Percentiles rank a stretch among this genome's conserved stretches.
Evolutionary conservation across 2,888 invertebrate species (phyloP).

Genomic region (Amphipyra tragopoginis): DNA sequence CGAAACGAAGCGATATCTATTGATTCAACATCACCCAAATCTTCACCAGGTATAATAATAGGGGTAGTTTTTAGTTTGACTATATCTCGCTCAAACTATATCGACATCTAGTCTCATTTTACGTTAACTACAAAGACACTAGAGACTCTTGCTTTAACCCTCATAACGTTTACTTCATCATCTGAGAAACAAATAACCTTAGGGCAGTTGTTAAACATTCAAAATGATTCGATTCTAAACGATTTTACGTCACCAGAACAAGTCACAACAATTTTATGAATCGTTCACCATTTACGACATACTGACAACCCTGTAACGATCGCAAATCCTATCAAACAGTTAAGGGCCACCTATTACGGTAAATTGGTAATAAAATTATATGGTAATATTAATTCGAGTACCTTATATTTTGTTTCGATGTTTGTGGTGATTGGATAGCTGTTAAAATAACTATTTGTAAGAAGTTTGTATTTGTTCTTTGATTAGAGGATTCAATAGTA

Average conservation of each 20-base stretch:
- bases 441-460: conserved; percentile 1
- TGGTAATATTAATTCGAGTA: conserved; percentile 58
- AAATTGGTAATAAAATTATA: conserved; percentile 69
- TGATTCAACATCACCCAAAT: too few species aligned
- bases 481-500: too few species aligned
- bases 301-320: conserved; percentile 63
- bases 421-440: conserved; percentile 26
- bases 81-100: too few species aligned
- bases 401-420: conserved; percentile 28
- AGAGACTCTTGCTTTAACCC: too few species aligned
- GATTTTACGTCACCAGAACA: conserved; percentile 35
- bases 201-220: conserved; percentile 1
- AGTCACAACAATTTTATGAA: conserved; percentile 59
- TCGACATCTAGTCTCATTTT: too few species aligned
- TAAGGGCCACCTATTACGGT: conserved; percentile 62
- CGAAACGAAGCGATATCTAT: too few species aligned
- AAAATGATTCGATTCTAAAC: conserved; percentile 54
- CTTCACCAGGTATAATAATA: too few species aligned
- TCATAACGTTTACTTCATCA: too few species aligned
- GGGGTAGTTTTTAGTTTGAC: too few species aligned
- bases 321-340: conserved; percentile 64
- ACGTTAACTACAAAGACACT: too few species aligned
- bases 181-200: background rate
- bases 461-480: background rate
- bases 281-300: conserved; percentile 60